Evolutionary conservation across 2,797 vertebrate species (phyloP).

Genomic region (Intellagama lesueurii): DNA sequence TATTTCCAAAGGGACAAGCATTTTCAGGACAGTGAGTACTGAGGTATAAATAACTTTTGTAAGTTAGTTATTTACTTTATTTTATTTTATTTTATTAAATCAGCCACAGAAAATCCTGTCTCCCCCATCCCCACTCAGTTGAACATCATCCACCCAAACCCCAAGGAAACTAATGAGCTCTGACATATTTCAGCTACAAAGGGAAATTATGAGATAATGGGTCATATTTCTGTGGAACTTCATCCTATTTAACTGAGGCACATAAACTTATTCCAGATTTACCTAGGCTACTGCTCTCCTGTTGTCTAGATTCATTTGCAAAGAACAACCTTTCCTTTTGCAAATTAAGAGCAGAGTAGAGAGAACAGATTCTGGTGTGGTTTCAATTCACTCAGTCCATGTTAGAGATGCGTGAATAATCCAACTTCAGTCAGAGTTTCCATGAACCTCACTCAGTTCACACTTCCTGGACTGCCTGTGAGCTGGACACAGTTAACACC

Average conservation of each 20-base stretch:
- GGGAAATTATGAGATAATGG: slow-evolving; percentile 60
- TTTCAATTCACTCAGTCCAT: not conserved
- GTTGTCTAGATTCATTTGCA: not conserved
- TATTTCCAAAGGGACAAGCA: slow-evolving; percentile 83
- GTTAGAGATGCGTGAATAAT: not conserved
- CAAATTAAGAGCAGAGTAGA: not conserved
- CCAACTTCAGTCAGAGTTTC: not conserved
- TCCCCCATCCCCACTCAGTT: slow-evolving; percentile 40
- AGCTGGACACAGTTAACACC: not conserved
- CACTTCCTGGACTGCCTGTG: not conserved
- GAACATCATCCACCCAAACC: slow-evolving; percentile 47
- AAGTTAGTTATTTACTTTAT: slow-evolving; percentile 65
- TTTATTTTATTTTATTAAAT: slow-evolving; percentile 61
- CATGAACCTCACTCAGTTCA: not conserved
- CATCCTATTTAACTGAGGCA: slow-evolving; percentile 47
- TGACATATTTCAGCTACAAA: slow-evolving; percentile 58
- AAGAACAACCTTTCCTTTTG: not conserved
- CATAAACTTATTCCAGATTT: slow-evolving; percentile 65
- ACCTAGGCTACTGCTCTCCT: slow-evolving; percentile 2
- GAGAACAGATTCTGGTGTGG: not conserved
- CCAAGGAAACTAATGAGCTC: slow-evolving; percentile 67
- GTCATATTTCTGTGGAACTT: slow-evolving; percentile 50
- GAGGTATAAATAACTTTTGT: slow-evolving; percentile 80
- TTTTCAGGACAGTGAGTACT: slow-evolving; percentile 80
- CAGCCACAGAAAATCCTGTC: slow-evolving; percentile 66